phyloP scores from a whole-genome alignment of 2,113 vertebrate genomes.

The Numida meleagris region DNA sequence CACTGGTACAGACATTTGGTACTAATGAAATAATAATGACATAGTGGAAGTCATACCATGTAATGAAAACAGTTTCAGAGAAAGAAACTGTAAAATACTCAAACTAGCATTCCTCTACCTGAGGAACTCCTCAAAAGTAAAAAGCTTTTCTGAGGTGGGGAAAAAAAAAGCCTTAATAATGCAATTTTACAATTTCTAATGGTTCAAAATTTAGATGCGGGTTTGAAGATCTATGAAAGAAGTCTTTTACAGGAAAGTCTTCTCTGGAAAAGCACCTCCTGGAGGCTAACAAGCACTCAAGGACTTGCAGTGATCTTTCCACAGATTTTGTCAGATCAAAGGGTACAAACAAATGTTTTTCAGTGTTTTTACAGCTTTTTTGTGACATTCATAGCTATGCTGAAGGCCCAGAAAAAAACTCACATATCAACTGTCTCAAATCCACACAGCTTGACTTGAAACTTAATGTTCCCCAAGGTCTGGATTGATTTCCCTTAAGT shows the following conservation, averaged over 20 bases:
- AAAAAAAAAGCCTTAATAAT: neutral
- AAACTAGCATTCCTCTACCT: neutral
- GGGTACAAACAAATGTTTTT: neutral
- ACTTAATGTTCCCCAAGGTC: neutral
- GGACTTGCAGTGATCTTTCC: neutral
- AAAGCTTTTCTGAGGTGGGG: neutral
- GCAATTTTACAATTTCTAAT: neutral
- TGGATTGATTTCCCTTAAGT: neutral
- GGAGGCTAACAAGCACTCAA: neutral
- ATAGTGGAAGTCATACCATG: neutral
- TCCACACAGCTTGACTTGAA: neutral
- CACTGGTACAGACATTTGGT: neutral
- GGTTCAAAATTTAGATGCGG: neutral
- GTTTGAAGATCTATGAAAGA: neutral
- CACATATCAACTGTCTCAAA: neutral
- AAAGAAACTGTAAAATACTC: neutral
- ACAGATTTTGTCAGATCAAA: neutral
- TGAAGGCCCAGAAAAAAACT: neutral
- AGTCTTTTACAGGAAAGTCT: neutral
- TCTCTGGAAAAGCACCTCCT: neutral
- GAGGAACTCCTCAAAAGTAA: neutral
- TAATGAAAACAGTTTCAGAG: neutral
- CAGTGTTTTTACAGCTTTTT: neutral
- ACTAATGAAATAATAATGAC: neutral
- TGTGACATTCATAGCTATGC: neutral